Percentiles rank a stretch among this genome's conserved stretches.
phyloP scores from a whole-genome alignment of 2,797 vertebrate species.

The Anas capensis region DNA sequence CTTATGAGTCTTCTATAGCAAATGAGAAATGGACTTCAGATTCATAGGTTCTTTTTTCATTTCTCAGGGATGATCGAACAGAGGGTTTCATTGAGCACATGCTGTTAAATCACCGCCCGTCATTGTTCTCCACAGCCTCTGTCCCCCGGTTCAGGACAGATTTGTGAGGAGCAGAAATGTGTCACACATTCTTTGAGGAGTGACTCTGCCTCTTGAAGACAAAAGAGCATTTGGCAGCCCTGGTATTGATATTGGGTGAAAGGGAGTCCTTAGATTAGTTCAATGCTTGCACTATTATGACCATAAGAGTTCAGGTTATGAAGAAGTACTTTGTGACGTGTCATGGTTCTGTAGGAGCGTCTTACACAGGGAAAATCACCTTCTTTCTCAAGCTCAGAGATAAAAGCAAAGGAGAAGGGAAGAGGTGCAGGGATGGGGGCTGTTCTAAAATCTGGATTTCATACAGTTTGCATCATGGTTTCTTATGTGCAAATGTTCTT shows the following conservation, averaged over 20 bases:
- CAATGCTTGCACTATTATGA: background rate
- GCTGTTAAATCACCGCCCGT: background rate
- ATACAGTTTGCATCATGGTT: background rate
- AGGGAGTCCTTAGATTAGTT: background rate
- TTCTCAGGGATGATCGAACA: constrained; percentile 3
- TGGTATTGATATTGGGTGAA: background rate
- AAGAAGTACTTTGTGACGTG: background rate
- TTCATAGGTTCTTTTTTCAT: background rate
- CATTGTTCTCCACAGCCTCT: background rate
- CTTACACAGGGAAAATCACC: background rate
- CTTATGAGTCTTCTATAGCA: background rate
- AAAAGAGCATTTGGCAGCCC: background rate
- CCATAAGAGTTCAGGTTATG: background rate
- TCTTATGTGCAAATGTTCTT: background rate
- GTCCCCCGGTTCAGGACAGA: background rate
- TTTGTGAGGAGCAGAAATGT: background rate
- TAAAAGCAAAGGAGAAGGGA: background rate
- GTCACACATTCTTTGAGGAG: background rate
- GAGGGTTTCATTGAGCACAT: background rate
- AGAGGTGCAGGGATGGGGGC: background rate
- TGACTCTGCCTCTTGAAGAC: background rate
- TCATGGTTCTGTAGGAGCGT: background rate
- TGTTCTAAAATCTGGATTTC: background rate
- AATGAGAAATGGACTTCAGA: constrained; percentile 28
- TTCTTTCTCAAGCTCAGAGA: background rate